A percentile compares a stretch with the other conserved stretches of the same genome.
These are phyloP conservation scores for Uromys caudimaculatus DNA, from an alignment of 2,797 vertebrate species.

Conservation along the genomic window DNA sequence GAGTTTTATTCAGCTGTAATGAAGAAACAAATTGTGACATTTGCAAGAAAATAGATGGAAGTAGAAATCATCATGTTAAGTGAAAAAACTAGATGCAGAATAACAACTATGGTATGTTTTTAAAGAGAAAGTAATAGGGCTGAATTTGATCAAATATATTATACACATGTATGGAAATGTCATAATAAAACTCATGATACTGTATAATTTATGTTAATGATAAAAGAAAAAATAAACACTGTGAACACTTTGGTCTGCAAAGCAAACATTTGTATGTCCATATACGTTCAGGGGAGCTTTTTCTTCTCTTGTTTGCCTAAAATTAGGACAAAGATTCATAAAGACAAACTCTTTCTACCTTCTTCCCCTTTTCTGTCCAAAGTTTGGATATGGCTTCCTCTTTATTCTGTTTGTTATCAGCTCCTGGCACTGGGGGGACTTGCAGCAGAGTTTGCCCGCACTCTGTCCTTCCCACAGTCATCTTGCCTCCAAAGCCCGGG, in stretches of 20 bases:
- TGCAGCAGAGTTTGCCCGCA: neutral
- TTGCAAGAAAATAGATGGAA: neutral
- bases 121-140: neutral
- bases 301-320: neutral
- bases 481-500: neutral
- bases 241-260: neutral
- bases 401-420: neutral
- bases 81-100: neutral
- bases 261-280: neutral
- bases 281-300: neutral
- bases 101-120: neutral
- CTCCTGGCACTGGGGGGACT: too few relatives aligned
- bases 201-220: neutral
- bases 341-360: neutral
- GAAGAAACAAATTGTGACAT: neutral
- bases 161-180: too few relatives aligned
- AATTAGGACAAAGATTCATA: neutral
- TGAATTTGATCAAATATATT: neutral
- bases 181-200: neutral
- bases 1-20: neutral
- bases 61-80: neutral
- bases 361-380: neutral
- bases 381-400: neutral
- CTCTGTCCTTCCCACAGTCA: neutral
- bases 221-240: neutral